phyloP scores from a whole-genome alignment of 1,140 invertebrate species.

The Neotoxoptera formosana region DNA sequence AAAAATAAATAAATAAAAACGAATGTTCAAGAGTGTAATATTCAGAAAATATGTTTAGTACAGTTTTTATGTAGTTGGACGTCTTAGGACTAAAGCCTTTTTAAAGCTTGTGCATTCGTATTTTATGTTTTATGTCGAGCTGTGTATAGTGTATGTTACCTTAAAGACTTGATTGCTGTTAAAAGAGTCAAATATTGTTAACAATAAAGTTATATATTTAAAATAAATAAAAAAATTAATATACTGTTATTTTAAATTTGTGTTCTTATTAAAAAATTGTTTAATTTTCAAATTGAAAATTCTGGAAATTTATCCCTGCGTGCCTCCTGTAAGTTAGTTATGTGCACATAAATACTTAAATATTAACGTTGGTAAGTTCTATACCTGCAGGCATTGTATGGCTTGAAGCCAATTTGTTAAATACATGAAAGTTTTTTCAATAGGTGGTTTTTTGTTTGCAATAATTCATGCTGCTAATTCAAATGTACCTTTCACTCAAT shows the following conservation, averaged over 20 bases:
- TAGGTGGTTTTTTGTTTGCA: not conserved
- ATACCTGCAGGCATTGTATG: not conserved
- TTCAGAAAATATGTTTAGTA: slow-evolving; percentile 12
- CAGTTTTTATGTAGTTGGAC: slow-evolving; percentile 10
- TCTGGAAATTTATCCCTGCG: not conserved
- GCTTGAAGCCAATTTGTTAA: not conserved
- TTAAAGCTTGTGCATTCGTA: slow-evolving; percentile 24
- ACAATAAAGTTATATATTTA: slow-evolving; percentile 55
- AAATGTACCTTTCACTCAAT: not conserved
- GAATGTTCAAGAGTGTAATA: not conserved
- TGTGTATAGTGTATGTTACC: slow-evolving; percentile 55
- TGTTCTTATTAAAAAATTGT: not conserved
- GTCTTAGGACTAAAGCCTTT: not conserved
- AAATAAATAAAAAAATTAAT: slow-evolving; percentile 30
- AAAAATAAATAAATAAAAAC: slow-evolving; percentile 23
- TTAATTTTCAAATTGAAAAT: not conserved
- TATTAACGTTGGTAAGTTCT: not conserved
- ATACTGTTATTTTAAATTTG: slow-evolving; percentile 23
- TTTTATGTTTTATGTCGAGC: slow-evolving; percentile 32
- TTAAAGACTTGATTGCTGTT: slow-evolving; percentile 42
- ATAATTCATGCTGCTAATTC: not conserved
- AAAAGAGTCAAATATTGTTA: slow-evolving; percentile 54
- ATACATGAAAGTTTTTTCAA: not conserved
- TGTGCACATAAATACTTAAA: not conserved
- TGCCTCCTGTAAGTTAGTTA: not conserved